Evolutionary conservation across 2,888 invertebrate genomes (phyloP), one percentile per base, ranked within the genome.

Genomic region (Temnothorax rugatulus): DNA sequence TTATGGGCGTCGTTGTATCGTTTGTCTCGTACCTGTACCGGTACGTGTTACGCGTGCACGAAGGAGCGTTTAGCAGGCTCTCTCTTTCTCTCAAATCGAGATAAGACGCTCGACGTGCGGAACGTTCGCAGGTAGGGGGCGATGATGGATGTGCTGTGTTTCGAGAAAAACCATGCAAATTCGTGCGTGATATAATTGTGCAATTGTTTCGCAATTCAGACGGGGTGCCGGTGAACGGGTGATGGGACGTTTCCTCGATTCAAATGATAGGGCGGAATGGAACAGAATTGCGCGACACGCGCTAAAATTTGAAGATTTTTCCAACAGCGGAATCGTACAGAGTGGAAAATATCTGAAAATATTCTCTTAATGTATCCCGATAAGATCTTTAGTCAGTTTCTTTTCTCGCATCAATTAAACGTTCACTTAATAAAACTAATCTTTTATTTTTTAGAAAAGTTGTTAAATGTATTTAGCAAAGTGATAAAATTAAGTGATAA

Each of bases 91-190:
- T 79, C 83, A 61, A 59, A 81, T 81, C 79, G 79, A 81, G 79
- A 81, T 81, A 81, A 81, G 79, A 81, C 47, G 57, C 83, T 25
- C 77, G 66, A 76, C 68, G 68, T 61, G 69, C 69, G 52, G 82
- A 79, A 63, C 84, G 84, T 47, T 79, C 71, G 83, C 79, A 34
- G 54, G 69, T 54, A 52, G 34, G 47, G 59, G 59, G 59, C 79
- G 79, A 81, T 81, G 79, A 81, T 81, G 71, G 79, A 81, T 81
- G 79, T 81, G 71, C 71, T 50, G 59, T 71, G 59, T 81, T 81
- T 81, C 79, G 79, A 81, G 79, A 81, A 81, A 81, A 81, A 71
- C 47, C 79, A 71, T 81, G 69, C 79, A 81, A 71, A 81, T 81
- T 71, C 54, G 59, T 71, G 79, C 79, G 79, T 71, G 79, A 81